Evolutionary conservation across 2,888 invertebrate genomes (phyloP).

Genomic region (Chrysolina americana): DNA sequence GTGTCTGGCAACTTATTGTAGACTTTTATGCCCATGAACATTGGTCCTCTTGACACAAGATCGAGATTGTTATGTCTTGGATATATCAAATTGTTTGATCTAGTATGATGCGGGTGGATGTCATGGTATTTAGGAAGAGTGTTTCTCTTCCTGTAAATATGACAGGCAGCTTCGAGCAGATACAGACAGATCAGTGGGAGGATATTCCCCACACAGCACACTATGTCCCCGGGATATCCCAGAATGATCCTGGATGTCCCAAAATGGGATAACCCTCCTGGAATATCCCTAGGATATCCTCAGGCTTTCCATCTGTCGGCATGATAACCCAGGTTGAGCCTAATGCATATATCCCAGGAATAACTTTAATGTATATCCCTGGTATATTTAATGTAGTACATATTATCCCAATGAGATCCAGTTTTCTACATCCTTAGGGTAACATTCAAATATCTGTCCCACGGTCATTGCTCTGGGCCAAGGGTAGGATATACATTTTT

Average conservation of each 20-base stretch:
- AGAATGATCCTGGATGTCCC: no score
- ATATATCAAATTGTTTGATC: no score
- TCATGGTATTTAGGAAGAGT: no score
- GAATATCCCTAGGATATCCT: not conserved
- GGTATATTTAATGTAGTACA: slow-evolving; percentile 20
- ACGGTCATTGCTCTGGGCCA: slow-evolving; percentile 1
- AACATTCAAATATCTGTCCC: not conserved
- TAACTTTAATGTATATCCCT: slow-evolving; percentile 10
- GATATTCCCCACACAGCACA: slow-evolving; percentile 17
- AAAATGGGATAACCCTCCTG: slow-evolving; percentile 3
- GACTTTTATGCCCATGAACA: no score
- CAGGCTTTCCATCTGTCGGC: not conserved
- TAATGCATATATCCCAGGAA: slow-evolving; percentile 10
- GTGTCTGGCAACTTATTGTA: no score
- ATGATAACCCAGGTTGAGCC: slow-evolving; percentile 3
- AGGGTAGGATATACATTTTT: not conserved
- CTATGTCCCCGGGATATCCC: slow-evolving; percentile 6
- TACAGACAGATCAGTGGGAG: no score
- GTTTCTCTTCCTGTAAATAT: no score
- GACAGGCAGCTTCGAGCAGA: no score
- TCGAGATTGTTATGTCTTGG: no score
- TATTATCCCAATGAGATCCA: slow-evolving; percentile 21
- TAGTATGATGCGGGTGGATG: no score
- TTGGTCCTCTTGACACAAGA: no score
- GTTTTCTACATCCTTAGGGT: slow-evolving; percentile 11